Evolutionary conservation across 2,797 vertebrate species (phyloP).

Genomic region (Chelon auratus): DNA sequence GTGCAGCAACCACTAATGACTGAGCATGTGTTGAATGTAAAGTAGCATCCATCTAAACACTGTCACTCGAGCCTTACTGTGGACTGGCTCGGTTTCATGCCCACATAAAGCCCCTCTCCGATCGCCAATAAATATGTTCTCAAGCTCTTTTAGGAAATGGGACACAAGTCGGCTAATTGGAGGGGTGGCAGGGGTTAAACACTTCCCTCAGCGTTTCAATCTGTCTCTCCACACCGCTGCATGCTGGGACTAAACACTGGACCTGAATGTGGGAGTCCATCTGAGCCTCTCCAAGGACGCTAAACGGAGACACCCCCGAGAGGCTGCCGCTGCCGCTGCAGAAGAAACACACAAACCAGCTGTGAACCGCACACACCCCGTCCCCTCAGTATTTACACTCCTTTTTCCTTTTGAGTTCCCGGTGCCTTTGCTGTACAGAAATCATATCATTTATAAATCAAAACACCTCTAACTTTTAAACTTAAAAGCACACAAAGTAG

Average conservation of each 20-base stretch:
- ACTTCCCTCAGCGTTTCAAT: slow-evolving; percentile 77
- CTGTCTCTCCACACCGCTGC: slow-evolving; percentile 73
- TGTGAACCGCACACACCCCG: slow-evolving; percentile 62
- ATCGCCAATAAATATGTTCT: slow-evolving; percentile 59
- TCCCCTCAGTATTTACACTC: slow-evolving; percentile 29
- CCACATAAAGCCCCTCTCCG: slow-evolving; percentile 45
- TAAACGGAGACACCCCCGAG: slow-evolving; percentile 53
- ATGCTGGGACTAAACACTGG: slow-evolving; percentile 55
- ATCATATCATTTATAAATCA: slow-evolving; percentile 36
- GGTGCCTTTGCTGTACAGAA: slow-evolving; percentile 2
- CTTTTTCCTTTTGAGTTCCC: slow-evolving; percentile 12
- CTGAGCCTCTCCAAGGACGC: slow-evolving; percentile 62
- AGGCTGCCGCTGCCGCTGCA: slow-evolving; percentile 43
- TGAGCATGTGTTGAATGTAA: background rate
- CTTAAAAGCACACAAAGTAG: slow-evolving; percentile 16
- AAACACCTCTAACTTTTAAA: slow-evolving; percentile 18
- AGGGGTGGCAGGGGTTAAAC: slow-evolving; percentile 75
- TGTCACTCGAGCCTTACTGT: background rate
- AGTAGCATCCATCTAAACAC: slow-evolving; percentile 1
- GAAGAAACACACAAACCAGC: slow-evolving; percentile 68
- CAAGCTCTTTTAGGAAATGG: slow-evolving; percentile 66
- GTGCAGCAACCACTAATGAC: background rate
- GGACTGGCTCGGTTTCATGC: slow-evolving; percentile 16
- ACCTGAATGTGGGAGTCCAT: slow-evolving; percentile 44
- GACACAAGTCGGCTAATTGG: slow-evolving; percentile 74